Conservation (phyloP, 2,113 vertebrate genomes). For the Malaclemys terrapin region DNA sequence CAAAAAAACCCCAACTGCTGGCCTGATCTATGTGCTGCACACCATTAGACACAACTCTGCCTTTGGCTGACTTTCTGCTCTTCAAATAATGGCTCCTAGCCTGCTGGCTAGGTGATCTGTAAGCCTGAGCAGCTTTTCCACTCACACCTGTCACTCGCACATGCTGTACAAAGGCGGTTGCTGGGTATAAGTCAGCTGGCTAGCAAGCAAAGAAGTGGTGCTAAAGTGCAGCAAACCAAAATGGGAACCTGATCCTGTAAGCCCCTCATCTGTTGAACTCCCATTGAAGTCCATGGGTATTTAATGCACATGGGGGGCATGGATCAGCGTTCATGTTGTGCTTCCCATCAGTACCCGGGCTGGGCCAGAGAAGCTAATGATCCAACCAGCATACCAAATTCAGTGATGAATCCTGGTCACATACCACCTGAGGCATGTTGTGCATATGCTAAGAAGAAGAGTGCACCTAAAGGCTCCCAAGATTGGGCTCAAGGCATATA, state of each 20-base stretch:
- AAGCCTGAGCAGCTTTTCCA: background rate
- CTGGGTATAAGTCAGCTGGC: background rate
- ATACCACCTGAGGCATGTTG: too few species aligned
- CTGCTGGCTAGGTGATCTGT: background rate
- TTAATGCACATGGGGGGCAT: too few species aligned
- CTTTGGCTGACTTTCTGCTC: background rate
- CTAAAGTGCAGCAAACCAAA: background rate
- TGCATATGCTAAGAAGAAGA: too few species aligned
- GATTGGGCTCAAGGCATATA: fast-evolving
- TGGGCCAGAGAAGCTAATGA: too few species aligned
- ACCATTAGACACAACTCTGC: background rate
- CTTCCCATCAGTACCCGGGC: too few species aligned
- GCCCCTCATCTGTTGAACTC: background rate
- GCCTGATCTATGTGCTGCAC: fast-evolving
- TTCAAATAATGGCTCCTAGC: background rate
- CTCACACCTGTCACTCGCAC: background rate
- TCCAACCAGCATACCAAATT: too few species aligned
- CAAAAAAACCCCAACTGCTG: background rate
- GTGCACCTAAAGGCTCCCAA: background rate
- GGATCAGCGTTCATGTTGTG: too few species aligned
- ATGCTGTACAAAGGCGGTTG: background rate
- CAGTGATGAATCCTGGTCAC: too few species aligned
- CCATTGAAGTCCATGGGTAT: background rate
- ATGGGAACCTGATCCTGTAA: background rate
- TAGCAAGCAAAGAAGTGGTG: background rate